Base-by-base conservation (phyloP, 2,888 invertebrate genomes). In the Phyllotreta striolata region DNA sequence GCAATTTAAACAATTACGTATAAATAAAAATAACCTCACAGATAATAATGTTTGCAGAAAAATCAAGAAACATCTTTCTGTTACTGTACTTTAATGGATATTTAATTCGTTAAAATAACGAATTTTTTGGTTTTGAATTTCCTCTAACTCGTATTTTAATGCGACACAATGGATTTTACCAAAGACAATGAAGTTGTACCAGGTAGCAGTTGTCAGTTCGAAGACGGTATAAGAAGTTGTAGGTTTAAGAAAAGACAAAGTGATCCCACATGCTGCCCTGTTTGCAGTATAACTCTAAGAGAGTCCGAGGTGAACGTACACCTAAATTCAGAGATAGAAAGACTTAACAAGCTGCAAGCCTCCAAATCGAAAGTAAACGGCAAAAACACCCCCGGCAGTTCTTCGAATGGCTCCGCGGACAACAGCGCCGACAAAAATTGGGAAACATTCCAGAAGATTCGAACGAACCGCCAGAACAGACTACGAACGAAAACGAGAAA, bases 271-370 rank as follows among this genome's bases (percentile, higher is more conserved):
- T 91, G 87, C 79, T 96, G 96, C 80, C 96, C 96, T 0, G 91
- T 93, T 0, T 96, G 96, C 80, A 91, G 95, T 67, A 88, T 92
- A 66, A 93, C 94, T 1, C 85, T 96, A 46, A 84, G 94, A 52
- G 87, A 89, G 1, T 89, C 90, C 1, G 96, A 96, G 80, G 83
- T 95, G n/a, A 92, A 93, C 72, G 84, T 89, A 34, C 96, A 96
- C 82, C 88, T 93, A 70, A 83, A 87, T 52, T 85, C 91, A 66
- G 96, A 96, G 83, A 84, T 95, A 68, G 91, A 92, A 66, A 88
- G 89, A 71, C 82, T 93, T 55, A 83, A 84, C 74, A 88, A 87
- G 78, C 77, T 88, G 54, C 83, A 84, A 6, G 70, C 73, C 14
- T 73, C 76, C 37, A 78, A 78, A 69, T 71, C 76, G 37, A 81